phyloP scores from a whole-genome alignment of 2,113 vertebrate genomes.

The Pelvicachromis taeniatus region DNA sequence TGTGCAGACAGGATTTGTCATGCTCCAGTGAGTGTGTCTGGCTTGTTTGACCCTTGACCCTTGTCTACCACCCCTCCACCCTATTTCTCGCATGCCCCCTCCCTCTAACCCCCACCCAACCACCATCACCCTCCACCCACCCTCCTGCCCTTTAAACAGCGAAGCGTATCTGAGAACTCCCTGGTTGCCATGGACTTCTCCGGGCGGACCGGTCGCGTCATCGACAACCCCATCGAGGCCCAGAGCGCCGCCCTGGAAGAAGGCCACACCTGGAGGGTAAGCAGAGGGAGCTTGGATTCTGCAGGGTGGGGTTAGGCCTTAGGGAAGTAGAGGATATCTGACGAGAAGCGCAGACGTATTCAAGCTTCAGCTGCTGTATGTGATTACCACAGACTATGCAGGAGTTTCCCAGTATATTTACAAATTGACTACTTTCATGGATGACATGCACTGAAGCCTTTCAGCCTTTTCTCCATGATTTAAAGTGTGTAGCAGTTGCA shows the following conservation, averaged over 20 bases:
- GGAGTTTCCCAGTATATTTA: not conserved
- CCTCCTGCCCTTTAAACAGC: slow-evolving; percentile 65
- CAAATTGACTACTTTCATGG: not conserved
- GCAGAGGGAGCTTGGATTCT: slow-evolving; percentile 18
- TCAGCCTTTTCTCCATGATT: not conserved
- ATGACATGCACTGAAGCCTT: not conserved
- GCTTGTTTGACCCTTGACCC: slow-evolving; percentile 66
- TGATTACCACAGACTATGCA: not conserved
- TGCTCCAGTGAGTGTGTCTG: slow-evolving; percentile 67
- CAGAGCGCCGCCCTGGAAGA: slow-evolving; percentile 96
- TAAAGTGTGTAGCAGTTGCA: not conserved
- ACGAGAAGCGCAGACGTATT: not conserved
- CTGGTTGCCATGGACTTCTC: slow-evolving; percentile 99
- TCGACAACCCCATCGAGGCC: slow-evolving; percentile 93
- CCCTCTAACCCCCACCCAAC: not conserved
- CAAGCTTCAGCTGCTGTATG: not conserved
- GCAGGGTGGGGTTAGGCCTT: not conserved
- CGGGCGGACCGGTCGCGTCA: slow-evolving; percentile 92
- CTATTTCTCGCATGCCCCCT: not conserved
- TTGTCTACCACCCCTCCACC: slow-evolving; percentile 9
- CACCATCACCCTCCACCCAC: not conserved
- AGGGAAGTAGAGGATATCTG: not conserved
- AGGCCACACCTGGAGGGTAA: slow-evolving; percentile 94
- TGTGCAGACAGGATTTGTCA: slow-evolving; percentile 71
- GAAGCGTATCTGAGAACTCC: slow-evolving; percentile 96